Evolutionary conservation across 92 coral and sea anemone species (phyloP).

Genomic region (Bergia sp.): DNA sequence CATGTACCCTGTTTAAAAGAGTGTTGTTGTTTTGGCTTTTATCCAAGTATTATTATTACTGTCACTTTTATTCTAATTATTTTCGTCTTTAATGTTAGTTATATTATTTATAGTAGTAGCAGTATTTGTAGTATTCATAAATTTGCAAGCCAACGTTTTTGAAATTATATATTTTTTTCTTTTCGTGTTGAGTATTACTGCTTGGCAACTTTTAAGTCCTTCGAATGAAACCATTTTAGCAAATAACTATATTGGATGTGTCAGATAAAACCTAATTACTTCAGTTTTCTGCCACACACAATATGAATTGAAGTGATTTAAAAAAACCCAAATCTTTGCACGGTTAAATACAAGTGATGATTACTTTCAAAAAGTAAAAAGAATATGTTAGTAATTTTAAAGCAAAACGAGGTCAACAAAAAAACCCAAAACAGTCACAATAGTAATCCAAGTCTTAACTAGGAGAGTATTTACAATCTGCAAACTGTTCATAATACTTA

Average conservation of each 20-base stretch:
- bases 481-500: constrained; percentile 15
- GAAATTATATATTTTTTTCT: neutral
- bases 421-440: neutral
- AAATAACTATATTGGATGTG: neutral
- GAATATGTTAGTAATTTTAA: neutral
- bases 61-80: neutral
- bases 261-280: neutral
- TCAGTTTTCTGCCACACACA: neutral
- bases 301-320: neutral
- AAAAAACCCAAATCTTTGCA: neutral
- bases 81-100: neutral
- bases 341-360: constrained; percentile 3
- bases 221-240: too few relatives aligned
- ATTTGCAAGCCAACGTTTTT: neutral
- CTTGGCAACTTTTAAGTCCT: neutral
- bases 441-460: constrained; percentile 8
- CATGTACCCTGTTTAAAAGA: neutral
- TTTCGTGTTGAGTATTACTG: neutral
- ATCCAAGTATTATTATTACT: neutral
- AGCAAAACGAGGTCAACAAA: neutral
- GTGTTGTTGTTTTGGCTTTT: neutral
- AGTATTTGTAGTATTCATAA: neutral
- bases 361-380: constrained; percentile 1
- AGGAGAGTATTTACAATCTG: constrained; percentile 5
- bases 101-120: neutral